Percentiles rank a stretch among this genome's conserved stretches.
Evolutionary conservation across 2,888 invertebrate species (phyloP).

Genomic region (Spisula solida): DNA sequence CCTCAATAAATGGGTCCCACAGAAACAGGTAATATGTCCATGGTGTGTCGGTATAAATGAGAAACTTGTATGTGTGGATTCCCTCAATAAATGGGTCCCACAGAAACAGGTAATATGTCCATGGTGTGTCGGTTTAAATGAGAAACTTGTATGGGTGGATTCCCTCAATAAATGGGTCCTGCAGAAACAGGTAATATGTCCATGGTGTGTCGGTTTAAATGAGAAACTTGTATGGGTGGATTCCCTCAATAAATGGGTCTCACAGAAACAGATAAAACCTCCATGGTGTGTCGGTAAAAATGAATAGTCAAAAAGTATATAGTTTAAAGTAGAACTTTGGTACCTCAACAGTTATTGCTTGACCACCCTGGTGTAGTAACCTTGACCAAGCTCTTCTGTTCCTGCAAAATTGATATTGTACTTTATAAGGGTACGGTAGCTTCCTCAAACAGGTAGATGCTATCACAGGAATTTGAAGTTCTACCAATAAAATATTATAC

Average conservation of each 20-base stretch:
- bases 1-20: conserved; percentile 80
- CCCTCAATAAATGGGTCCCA: conserved; percentile 80
- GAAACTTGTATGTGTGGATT: conserved; percentile 79
- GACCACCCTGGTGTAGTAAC: too few species aligned
- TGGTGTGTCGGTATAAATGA: conserved; percentile 47
- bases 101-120: conserved; percentile 73
- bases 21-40: conserved; percentile 72
- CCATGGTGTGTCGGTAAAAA: not conserved
- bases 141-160: conserved; percentile 79
- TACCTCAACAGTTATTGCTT: too few species aligned
- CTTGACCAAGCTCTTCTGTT: too few species aligned
- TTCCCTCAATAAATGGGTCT: conserved; percentile 80
- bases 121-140: conserved; percentile 32
- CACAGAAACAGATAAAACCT: conserved; percentile 74
- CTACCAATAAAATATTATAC: too few species aligned
- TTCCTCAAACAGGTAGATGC: too few species aligned
- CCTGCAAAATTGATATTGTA: too few species aligned
- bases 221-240: conserved; percentile 79
- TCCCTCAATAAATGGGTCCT: conserved; percentile 81
- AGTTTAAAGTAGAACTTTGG: too few species aligned
- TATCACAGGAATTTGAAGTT: too few species aligned
- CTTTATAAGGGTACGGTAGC: too few species aligned
- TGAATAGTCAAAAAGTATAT: too few species aligned
- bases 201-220: not conserved
- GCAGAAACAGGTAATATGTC: conserved; percentile 73